Evolutionary conservation across 1,140 invertebrate genomes (phyloP), one percentile per base, ranked within the genome.

Genomic region (Aphelinus atriplicis): DNA sequence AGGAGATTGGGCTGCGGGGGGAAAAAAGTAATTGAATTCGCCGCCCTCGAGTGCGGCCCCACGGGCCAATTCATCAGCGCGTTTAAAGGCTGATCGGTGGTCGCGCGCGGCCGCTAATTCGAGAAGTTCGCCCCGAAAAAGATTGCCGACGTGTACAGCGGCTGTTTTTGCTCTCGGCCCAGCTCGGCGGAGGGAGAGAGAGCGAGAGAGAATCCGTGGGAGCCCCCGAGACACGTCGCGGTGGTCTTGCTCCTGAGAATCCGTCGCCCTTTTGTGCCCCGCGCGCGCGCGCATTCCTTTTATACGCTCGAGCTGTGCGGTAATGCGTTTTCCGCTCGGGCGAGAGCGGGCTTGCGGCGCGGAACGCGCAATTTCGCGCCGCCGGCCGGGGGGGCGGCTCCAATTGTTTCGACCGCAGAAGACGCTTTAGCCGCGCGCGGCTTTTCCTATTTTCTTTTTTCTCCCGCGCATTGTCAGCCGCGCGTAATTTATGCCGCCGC

Each of bases 1-100:
- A 57, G 42, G 68, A 68, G 26, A 69, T 50, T 26, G 64, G 47
- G 57, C 10, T 51, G 9, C 42, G 3, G 26, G 48, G 7, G 51
- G 64, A 76, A 71, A 69, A 71, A 76, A 71, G 50, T 71, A 76
- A 76, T 75, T 75, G 73, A 75, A 75, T 70, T 75, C 51, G 67
- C 56, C 57, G 67, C 65, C 62, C 42, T 9, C 51, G 4, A 4
- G 4, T 53, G 4, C 53, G 7, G 62, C 67, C 4, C 9, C 7
- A 46, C 65, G 73, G 7, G 50, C 26, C 73, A 75, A 75, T 75
- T 75, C 73, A 75, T 75, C 73, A 75, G 50, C 67, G 63, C 45
- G 57, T 10, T 51, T 7, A 56, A 64, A 3, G 42, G 62, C 47
- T 53, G 48, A 6, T 67, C 62, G 51, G 58, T 56, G 26, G 71